Conservation (phyloP, 2,888 invertebrate genomes). For the Resseliella maxima region DNA sequence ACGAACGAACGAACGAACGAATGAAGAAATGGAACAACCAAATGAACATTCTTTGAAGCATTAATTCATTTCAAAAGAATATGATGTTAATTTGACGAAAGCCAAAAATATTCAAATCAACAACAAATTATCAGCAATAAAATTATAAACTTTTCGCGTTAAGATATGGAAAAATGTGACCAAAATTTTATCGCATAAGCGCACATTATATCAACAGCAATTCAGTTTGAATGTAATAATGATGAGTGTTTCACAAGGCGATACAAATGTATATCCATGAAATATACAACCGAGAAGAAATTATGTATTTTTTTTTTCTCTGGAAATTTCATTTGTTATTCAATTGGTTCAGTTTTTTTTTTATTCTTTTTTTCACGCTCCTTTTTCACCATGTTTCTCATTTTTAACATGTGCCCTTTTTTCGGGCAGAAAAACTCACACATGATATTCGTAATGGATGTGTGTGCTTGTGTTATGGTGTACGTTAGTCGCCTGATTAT, state of each 20-base stretch:
- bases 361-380: too few relatives aligned
- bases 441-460: neutral
- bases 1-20: too few relatives aligned
- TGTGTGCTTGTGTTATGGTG: neutral
- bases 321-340: slow-evolving; percentile 37
- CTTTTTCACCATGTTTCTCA: neutral
- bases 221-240: neutral
- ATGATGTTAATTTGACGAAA: neutral
- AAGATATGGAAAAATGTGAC: neutral
- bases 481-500: slow-evolving; percentile 49
- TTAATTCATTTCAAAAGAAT: slow-evolving; percentile 7
- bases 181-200: neutral
- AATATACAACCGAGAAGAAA: neutral
- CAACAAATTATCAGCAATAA: neutral
- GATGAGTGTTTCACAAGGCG: neutral
- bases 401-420: neutral
- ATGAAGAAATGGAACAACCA: too few relatives aligned
- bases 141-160: neutral
- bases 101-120: neutral
- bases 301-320: neutral
- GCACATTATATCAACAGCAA: neutral
- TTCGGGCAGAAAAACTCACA: neutral
- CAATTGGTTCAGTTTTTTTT: slow-evolving; percentile 1
- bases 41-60: neutral
- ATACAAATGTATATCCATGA: neutral